Evolutionary conservation across 2,113 vertebrate species (phyloP).

Genomic region (Pseudolaguvia tuberculata): DNA sequence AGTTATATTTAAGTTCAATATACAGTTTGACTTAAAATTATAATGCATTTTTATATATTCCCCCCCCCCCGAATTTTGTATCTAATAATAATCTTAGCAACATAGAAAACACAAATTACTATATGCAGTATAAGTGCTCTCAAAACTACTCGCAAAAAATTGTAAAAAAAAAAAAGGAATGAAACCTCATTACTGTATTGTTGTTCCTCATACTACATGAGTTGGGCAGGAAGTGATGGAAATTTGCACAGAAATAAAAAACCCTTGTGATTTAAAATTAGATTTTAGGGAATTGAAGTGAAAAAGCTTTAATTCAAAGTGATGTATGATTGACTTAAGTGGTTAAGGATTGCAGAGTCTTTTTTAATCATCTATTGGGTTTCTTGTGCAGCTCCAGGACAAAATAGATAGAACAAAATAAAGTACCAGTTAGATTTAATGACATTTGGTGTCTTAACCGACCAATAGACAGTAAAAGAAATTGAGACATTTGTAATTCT

Average conservation of each 20-base stretch:
- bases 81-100: not conserved
- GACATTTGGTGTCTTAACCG: no score
- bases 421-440: no score
- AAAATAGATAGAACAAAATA: no score
- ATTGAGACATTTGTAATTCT: no score
- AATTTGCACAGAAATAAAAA: no score
- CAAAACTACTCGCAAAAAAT: no score
- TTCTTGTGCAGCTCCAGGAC: no score
- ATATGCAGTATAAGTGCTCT: no score
- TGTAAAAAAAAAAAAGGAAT: not conserved
- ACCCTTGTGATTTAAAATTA: not conserved
- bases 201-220: not conserved
- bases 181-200: not conserved
- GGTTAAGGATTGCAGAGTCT: no score
- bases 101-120: not conserved
- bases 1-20: no score
- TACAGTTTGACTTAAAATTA: no score
- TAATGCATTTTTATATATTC: not conserved
- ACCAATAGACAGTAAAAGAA: not conserved
- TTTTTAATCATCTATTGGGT: no score
- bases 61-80: not conserved
- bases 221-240: not conserved
- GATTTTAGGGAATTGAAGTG: not conserved
- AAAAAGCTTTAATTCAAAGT: conserved; percentile 5
- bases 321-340: not conserved